Base-by-base conservation (phyloP, 2,797 vertebrate species). In the Crax fasciolata region DNA sequence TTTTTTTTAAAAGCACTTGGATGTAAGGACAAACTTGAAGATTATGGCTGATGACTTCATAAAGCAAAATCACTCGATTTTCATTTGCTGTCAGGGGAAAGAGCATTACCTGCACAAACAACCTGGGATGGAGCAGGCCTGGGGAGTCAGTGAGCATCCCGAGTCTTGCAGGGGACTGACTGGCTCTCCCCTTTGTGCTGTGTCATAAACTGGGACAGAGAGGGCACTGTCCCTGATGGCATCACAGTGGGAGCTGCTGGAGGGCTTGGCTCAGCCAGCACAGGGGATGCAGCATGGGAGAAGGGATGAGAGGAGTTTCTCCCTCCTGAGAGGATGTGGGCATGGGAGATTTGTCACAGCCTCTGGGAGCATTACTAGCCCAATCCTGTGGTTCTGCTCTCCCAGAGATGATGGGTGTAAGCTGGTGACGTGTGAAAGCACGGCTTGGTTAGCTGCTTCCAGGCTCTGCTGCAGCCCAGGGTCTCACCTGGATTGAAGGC, bases 21-120 rank as follows among this genome's bases (percentile, higher is more conserved):
- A 82, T 14, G 0, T 62, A 61, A 85, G 84, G 81, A 82, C 88
- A 83, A 71, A 66, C 67, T 44, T 8, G n/a, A 32, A 78, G 87
- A 81, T 88, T 65, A 8, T 62, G 59, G 30, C 57, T 67, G 88
- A 61, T 83, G 71, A 89, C 76, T 93, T 85, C 81, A 58, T 52
- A 84, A 70, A 76, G 52, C 30, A 75, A 59, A 73, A 84, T 84
- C n/a, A 2, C 46, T 49, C 54, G 10, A 3, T 63, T 63, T 55
- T 61, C 46, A 59, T 84, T 58, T 81, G 35, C 38, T 68, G 75
- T 59, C 12, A 6, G n/a, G 38, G 49, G n/a, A 65, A 59, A 61
- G 58, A 79, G 17, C 15, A 9, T 52, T 74, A 13, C n/a, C 18
- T 73, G 0, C 15, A 25, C 30, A 8, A 25, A 55, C 25, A 25